Conservation (phyloP, 2,797 vertebrate species). For the Phoebastria nigripes region DNA sequence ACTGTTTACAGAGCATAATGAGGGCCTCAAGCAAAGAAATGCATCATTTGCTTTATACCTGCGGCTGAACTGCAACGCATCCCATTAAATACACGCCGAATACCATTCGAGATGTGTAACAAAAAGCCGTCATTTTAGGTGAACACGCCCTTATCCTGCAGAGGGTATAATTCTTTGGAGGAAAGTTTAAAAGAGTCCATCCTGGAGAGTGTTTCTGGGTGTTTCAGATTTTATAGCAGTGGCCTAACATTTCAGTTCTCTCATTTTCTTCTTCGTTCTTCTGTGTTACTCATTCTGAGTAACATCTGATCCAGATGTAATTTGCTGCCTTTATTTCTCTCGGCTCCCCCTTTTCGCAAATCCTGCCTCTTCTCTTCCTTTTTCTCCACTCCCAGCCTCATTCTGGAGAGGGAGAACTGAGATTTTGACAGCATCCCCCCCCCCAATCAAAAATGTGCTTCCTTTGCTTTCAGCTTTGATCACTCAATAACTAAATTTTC, state of each 20-base stretch:
- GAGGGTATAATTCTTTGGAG: not conserved
- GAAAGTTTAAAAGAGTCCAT: not conserved
- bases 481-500: not conserved
- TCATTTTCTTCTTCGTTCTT: not conserved
- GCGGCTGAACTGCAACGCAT: not conserved
- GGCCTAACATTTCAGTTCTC: not conserved
- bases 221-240: not conserved
- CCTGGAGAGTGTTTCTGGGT: not conserved
- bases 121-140: not conserved
- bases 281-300: not conserved
- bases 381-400: not conserved
- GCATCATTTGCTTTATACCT: conserved; percentile 25
- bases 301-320: not conserved
- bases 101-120: fast-evolving
- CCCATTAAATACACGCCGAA: not conserved
- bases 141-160: not conserved
- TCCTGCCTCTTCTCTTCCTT: not conserved
- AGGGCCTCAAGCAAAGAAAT: conserved; percentile 34
- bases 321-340: not conserved
- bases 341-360: fast-evolving
- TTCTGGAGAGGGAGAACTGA: not conserved
- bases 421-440: not conserved
- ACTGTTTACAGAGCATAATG: conserved; percentile 51
- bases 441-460: not conserved
- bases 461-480: not conserved